Conservation (phyloP, 92 coral and sea anemone genomes). For the Phenganax stokvisi region DNA sequence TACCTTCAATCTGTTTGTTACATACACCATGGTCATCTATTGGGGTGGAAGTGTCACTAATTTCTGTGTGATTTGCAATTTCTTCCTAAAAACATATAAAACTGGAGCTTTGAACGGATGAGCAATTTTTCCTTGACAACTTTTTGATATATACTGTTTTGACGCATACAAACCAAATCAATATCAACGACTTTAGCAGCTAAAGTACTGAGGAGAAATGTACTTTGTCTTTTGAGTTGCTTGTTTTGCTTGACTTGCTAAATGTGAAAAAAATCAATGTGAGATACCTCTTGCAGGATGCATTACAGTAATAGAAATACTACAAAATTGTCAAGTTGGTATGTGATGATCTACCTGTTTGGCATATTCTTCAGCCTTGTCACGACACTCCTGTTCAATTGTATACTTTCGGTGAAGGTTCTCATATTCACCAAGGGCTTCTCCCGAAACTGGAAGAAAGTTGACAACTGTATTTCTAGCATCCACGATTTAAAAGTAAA, state of each 20-base stretch:
- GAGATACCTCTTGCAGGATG: not conserved
- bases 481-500: not conserved
- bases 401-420: slow-evolving; percentile 77
- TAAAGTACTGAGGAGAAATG: slow-evolving; percentile 63
- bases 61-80: slow-evolving; percentile 21
- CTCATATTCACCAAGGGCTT: slow-evolving; percentile 87
- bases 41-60: not conserved
- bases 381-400: slow-evolving; percentile 84
- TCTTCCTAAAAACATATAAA: slow-evolving; percentile 19
- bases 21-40: slow-evolving; percentile 37
- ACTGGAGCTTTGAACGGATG: no score
- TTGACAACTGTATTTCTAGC: not conserved
- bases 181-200: slow-evolving; percentile 50
- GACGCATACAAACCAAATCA: slow-evolving; percentile 56
- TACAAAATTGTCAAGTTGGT: not conserved
- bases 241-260: slow-evolving; percentile 84
- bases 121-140: no score
- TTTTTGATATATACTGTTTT: no score
- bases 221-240: slow-evolving; percentile 81
- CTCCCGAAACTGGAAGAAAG: slow-evolving; percentile 63
- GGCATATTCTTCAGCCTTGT: slow-evolving; percentile 96
- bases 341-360: slow-evolving; percentile 49
- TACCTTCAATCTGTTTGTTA: slow-evolving; percentile 34
- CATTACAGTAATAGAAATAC: not conserved
- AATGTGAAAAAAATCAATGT: not conserved